Base-by-base conservation (phyloP, 1,140 invertebrate genomes). In the Hesperophylax magnus region DNA sequence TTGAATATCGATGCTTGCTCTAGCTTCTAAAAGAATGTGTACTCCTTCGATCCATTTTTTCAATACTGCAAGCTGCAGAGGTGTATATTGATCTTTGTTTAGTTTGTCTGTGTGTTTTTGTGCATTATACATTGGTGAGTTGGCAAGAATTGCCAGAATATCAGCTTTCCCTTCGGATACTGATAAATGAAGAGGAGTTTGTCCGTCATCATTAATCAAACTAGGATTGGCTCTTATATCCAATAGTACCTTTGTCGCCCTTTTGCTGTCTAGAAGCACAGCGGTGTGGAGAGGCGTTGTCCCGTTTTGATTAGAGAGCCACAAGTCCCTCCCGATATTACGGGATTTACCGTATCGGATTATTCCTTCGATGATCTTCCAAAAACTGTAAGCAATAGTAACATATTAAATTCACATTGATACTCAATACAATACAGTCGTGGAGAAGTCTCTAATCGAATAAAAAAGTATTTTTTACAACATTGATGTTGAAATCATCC, bases 1-100 rank as follows among this genome's bases (percentile, higher is more conserved):
- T 18, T 75, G 71, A 17, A 90, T 87, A 81, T 93, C 93, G 2
- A 95, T 90, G 86, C 94, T 91, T 63, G 94, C 94, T 18, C 93
- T 94, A 82, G 92, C 91, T 84, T 94, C 92, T 5, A 96, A 86
- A 11, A 96, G 89, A 17, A 94, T 85, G 17, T 90, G 88, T 0
- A 94, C 93, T 31, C 91, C 91, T 2, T 87, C 84, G 18, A 86
- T 86, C 91, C 91, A 92, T 2, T 87, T 85, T 4, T 85, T 85
- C 80, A 88, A 85, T 9, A 91, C 85, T 18, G 90, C 88, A 2
- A 87, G 81, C 80, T 90, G 89, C 3, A 91, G 84, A 5, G 90
- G 87, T 11, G 90, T 89, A 20, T 88, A 85, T 0, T 89, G 88
- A 18, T 89, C 86, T 31, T 82, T 84, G 61, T 91, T 88, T 54